Evolutionary conservation across 2,113 vertebrate genomes (phyloP).

Genomic region (Stegostoma tigrinum): DNA sequence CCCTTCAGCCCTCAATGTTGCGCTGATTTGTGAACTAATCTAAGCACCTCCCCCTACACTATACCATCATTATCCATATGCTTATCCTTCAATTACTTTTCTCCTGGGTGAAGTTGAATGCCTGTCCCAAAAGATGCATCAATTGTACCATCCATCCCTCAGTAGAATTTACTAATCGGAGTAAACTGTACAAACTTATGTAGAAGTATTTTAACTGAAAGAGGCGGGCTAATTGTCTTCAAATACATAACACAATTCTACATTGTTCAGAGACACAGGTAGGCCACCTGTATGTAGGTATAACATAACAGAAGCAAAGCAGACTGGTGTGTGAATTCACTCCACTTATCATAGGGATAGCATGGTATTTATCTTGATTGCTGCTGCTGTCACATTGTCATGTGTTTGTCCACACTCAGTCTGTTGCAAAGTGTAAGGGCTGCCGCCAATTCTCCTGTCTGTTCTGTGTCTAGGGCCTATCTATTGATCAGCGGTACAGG

Average conservation of each 20-base stretch:
- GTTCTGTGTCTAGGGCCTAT: too few relatives aligned
- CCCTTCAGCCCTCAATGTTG: too few relatives aligned
- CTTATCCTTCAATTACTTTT: background rate
- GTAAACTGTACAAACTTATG: background rate
- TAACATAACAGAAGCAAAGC: too few relatives aligned
- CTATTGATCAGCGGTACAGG: too few relatives aligned
- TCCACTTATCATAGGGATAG: slow-evolving; percentile 63
- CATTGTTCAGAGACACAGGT: background rate
- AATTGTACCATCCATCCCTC: background rate
- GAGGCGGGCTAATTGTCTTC: background rate
- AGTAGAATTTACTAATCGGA: background rate
- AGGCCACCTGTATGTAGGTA: background rate
- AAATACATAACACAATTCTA: background rate
- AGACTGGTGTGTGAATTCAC: slow-evolving; percentile 76
- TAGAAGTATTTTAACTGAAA: background rate
- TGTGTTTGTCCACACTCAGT: too few relatives aligned
- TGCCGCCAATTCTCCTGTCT: too few relatives aligned
- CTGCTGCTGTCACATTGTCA: too few relatives aligned
- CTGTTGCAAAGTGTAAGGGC: too few relatives aligned
- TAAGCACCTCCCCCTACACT: too few relatives aligned
- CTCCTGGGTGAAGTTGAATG: background rate
- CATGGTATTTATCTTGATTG: background rate
- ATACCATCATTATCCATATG: too few relatives aligned
- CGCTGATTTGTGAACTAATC: too few relatives aligned
- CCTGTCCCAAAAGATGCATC: background rate